Evolutionary conservation across 2,113 vertebrate species (phyloP).

Genomic region (Odontophorus gujanensis): DNA sequence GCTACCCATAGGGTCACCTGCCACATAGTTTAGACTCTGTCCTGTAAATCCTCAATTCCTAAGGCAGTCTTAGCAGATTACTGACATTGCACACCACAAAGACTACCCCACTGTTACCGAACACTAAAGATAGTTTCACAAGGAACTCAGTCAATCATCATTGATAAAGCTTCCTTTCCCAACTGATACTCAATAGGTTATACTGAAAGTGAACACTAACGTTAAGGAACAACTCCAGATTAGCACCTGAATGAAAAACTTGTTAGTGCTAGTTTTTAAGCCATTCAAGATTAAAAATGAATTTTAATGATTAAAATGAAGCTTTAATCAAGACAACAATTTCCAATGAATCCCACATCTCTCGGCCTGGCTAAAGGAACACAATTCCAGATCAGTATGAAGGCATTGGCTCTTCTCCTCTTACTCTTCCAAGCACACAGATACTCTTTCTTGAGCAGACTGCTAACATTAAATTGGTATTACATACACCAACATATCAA

Average conservation of each 20-base stretch:
- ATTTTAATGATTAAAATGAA: background rate
- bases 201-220: background rate
- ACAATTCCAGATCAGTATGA: background rate
- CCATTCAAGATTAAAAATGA: background rate
- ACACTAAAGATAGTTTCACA: background rate
- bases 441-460: background rate
- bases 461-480: background rate
- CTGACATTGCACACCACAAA: conserved; percentile 54
- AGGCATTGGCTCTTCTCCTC: background rate
- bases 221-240: background rate
- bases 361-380: background rate
- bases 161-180: background rate
- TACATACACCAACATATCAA: background rate
- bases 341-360: background rate
- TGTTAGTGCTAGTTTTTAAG: background rate
- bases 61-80: conserved; percentile 38
- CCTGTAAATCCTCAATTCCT: conserved; percentile 18
- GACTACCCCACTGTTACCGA: background rate
- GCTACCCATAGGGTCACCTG: background rate
- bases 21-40: conserved; percentile 14
- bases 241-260: background rate
- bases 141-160: background rate
- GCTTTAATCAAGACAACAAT: background rate
- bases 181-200: background rate
- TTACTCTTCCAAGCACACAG: background rate